Percentiles rank a stretch among this genome's conserved stretches.
Evolutionary conservation across 2,797 vertebrate genomes (phyloP).

Genomic region (Delichon dasypus): DNA sequence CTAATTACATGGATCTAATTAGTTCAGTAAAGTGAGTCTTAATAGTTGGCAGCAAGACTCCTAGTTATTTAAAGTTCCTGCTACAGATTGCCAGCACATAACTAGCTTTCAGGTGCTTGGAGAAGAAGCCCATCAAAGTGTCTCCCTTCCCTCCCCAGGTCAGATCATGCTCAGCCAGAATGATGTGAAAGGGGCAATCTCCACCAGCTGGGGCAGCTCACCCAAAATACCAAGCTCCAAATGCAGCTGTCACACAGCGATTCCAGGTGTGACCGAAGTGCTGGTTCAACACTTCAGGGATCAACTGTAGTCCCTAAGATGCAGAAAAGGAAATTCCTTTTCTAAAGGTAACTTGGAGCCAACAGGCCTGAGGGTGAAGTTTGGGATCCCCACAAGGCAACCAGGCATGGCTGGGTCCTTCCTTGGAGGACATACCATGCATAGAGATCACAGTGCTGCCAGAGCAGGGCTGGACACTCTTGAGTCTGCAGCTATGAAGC

Average conservation of each 20-base stretch:
- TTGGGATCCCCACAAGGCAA: neutral
- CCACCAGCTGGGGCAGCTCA: neutral
- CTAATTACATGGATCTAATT: neutral
- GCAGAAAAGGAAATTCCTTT: neutral
- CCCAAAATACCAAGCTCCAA: neutral
- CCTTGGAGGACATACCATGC: neutral
- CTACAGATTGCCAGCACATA: fast-evolving
- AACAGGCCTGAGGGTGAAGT: neutral
- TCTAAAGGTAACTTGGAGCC: neutral
- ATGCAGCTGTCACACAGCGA: neutral
- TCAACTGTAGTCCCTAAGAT: neutral
- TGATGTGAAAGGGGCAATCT: neutral
- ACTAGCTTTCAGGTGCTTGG: neutral
- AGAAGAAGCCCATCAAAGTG: neutral
- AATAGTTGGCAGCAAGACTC: neutral
- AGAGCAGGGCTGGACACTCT: neutral
- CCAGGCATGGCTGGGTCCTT: neutral
- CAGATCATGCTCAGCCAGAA: neutral
- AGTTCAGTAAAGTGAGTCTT: neutral
- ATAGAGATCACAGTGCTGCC: fast-evolving
- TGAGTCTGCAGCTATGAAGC: neutral
- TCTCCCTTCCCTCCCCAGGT: neutral
- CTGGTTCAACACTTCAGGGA: neutral
- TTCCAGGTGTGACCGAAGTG: neutral
- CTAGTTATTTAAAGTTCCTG: neutral